Evolutionary conservation across 2,113 vertebrate genomes (phyloP), one percentile per base, ranked within the genome.

Genomic region (Toxotes chatareus): DNA sequence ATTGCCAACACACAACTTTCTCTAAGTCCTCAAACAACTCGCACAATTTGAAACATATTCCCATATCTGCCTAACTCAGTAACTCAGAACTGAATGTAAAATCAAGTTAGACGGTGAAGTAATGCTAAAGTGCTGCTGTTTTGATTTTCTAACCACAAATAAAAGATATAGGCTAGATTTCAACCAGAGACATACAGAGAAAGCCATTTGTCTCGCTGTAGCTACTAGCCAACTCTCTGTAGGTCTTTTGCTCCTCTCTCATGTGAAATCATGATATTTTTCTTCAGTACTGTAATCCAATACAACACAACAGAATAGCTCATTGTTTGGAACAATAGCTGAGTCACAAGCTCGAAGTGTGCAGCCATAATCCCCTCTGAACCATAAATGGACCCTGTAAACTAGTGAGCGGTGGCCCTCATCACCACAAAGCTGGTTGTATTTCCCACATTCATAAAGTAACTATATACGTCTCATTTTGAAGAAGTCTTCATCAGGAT

Each of bases 241-340:
- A 56, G 63, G 84, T 79, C 36, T 81, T 38, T 46, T 53, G 44
- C 64, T 67, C 72, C 38, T 66, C 34, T 72, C 70, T 7, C 55
- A 23, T 80, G 49, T 63, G 62, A 77, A 65, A 71, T 73, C 71
- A 76, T 60, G 53, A 80, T 64, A 76, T 83, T 67, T 81, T 82
- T 87, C 60, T 65, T 69, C 70, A 59, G 32, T 46, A 4, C n/a
- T 82, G 74, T 84, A 85, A 86, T 85, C 59, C 56, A 27, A 74
- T 31, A 53, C 75, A 73, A 60, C 40, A 70, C 7, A 13, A 80
- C 55, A 83, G 77, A 90, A 57, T 10, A 53, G 80, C 75, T 76
- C 78, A 88, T 80, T 88, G 81, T 89, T 89, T 71, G 69, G 36
- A 79, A 80, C 76, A 83, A 89, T 74, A 75, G 74, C 69, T 68